These are phyloP conservation scores for Lymantria dispar DNA, from an alignment of 2,888 invertebrate genomes.

Conservation along the genomic window DNA sequence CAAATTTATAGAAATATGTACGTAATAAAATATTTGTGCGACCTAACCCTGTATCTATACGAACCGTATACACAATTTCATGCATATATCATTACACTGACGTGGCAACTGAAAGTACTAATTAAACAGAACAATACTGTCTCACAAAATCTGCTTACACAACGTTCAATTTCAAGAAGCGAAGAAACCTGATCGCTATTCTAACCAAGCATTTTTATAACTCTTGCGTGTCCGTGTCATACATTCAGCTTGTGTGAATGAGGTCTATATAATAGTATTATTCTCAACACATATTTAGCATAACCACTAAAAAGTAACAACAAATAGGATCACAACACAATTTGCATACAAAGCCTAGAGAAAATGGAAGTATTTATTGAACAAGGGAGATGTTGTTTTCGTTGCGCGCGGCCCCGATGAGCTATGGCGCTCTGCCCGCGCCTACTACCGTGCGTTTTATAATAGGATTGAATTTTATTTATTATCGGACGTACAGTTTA, in stretches of 20 bases:
- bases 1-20: too few species aligned
- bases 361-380: slow-evolving; percentile 58
- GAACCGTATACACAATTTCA: too few species aligned
- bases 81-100: too few species aligned
- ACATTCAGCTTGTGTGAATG: slow-evolving; percentile 16
- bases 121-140: too few species aligned
- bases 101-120: too few species aligned
- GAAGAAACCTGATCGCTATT: slow-evolving; percentile 17
- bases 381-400: slow-evolving; percentile 37
- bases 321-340: slow-evolving; percentile 44
- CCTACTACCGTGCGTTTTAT: slow-evolving; percentile 51
- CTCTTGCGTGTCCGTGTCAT: slow-evolving; percentile 12
- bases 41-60: too few species aligned
- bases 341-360: slow-evolving; percentile 61
- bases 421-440: slow-evolving; percentile 36
- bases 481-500: slow-evolving; percentile 22
- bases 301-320: slow-evolving; percentile 17
- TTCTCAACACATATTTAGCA: slow-evolving; percentile 7
- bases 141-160: too few species aligned
- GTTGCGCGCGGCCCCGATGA: slow-evolving; percentile 44
- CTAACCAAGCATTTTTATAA: slow-evolving; percentile 13
- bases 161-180: background rate
- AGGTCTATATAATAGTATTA: slow-evolving; percentile 11
- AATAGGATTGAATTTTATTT: slow-evolving; percentile 30
- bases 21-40: too few species aligned